Percentiles rank a stretch among this genome's conserved stretches.
These are phyloP conservation scores for Amazona vittata DNA, from an alignment of 2,113 vertebrate genomes.

Conservation along the genomic window DNA sequence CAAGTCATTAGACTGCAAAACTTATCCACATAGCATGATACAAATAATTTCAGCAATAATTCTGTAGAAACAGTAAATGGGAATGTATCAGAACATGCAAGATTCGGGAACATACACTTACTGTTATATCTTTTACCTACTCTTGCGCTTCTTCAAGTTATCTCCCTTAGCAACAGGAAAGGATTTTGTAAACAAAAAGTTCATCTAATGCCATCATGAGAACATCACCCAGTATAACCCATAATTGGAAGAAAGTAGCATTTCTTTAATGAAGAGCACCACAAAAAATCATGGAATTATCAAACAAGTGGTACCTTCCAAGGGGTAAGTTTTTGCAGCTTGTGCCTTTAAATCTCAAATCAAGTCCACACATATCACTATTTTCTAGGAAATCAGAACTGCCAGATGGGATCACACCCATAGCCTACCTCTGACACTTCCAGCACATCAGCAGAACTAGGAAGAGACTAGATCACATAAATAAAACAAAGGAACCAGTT, in stretches of 20 bases:
- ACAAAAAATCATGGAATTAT: not conserved
- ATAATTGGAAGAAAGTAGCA: not conserved
- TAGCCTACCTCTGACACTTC: not conserved
- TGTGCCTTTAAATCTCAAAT: not conserved
- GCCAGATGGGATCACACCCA: not conserved
- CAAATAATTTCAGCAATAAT: not conserved
- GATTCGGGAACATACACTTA: not conserved
- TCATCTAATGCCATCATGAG: not conserved
- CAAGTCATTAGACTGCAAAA: conserved; percentile 19
- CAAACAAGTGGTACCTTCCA: not conserved
- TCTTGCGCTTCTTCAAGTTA: not conserved
- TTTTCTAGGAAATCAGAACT: not conserved
- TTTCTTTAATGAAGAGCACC: not conserved
- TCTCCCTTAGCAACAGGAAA: not conserved
- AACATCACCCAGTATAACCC: not conserved
- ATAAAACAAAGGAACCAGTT: not conserved
- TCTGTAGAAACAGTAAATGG: not conserved
- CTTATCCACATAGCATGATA: not conserved
- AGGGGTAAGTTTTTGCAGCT: not conserved
- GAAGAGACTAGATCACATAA: not conserved
- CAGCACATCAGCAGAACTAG: not conserved
- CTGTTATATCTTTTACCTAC: not conserved
- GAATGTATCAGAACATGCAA: not conserved
- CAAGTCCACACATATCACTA: not conserved
- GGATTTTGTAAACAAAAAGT: not conserved